Conservation (phyloP, 2,797 vertebrate species). For the Kryptopterus vitreolus region DNA sequence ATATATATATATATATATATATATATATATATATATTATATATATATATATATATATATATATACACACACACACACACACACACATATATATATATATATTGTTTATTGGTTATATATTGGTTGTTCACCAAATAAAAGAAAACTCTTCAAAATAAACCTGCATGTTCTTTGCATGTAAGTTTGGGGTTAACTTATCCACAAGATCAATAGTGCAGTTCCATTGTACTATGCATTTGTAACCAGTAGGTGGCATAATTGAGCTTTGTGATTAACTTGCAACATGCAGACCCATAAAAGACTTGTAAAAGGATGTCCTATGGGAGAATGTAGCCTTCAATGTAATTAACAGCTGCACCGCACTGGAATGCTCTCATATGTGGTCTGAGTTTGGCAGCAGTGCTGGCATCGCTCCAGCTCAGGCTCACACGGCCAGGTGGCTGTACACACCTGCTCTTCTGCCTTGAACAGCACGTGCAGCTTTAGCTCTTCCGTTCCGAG, state of each 20-base stretch:
- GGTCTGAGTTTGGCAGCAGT: slow-evolving; percentile 9
- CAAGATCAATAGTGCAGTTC: background rate
- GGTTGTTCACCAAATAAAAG: background rate
- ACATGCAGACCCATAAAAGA: background rate
- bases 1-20: too few relatives aligned
- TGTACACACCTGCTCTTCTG: slow-evolving; percentile 49
- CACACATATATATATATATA: too few relatives aligned
- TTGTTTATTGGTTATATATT: too few relatives aligned
- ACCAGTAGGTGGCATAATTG: slow-evolving; percentile 48
- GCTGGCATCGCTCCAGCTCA: slow-evolving; percentile 28
- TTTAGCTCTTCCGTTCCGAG: slow-evolving; percentile 35
- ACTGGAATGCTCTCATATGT: slow-evolving; percentile 23
- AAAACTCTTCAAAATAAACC: too few relatives aligned
- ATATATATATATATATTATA: too few relatives aligned
- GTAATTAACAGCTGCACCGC: slow-evolving; percentile 53
- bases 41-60: too few relatives aligned
- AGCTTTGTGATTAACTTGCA: background rate
- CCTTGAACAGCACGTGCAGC: slow-evolving; percentile 35
- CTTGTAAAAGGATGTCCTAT: background rate
- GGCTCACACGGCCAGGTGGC: slow-evolving; percentile 56
- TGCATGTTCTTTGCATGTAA: background rate
- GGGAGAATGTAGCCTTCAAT: slow-evolving; percentile 41
- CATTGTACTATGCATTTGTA: background rate
- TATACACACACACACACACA: too few relatives aligned
- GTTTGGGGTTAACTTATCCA: background rate